Conservation (phyloP, 2,797 vertebrate species). For the Neoniphon sammara region DNA sequence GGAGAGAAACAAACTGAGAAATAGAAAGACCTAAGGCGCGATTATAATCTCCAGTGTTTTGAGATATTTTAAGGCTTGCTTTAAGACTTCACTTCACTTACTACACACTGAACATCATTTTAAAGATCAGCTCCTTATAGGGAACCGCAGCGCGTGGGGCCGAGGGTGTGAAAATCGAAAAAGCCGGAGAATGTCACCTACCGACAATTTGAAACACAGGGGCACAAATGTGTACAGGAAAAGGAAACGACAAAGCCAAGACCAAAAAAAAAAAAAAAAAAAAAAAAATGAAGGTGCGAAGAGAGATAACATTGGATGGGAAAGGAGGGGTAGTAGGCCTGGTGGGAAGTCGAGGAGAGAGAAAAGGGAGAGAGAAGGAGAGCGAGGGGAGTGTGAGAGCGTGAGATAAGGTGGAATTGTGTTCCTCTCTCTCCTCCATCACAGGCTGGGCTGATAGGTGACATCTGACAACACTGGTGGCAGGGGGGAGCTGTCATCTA, state of each 20-base stretch:
- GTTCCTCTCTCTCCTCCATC: slow-evolving; percentile 58
- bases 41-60: no score
- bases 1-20: background rate
- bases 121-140: no score
- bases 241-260: slow-evolving; percentile 29
- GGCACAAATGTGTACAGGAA: slow-evolving; percentile 36
- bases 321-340: slow-evolving; percentile 26
- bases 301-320: slow-evolving; percentile 31
- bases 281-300: slow-evolving; percentile 55
- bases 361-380: slow-evolving; percentile 24
- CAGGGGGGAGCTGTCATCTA: slow-evolving; percentile 57
- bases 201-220: slow-evolving; percentile 6
- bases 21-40: background rate
- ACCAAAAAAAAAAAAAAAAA: slow-evolving; percentile 27
- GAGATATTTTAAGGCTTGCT: no score
- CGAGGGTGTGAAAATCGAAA: background rate
- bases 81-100: background rate
- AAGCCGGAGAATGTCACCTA: background rate
- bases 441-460: slow-evolving; percentile 56
- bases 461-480: slow-evolving; percentile 70
- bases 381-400: slow-evolving; percentile 39
- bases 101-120: background rate
- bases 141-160: background rate
- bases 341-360: slow-evolving; percentile 33
- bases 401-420: slow-evolving; percentile 69